Percentiles rank a stretch among this genome's conserved stretches.
phyloP scores from a whole-genome alignment of 2,113 vertebrate species.

The Otolemur garnettii region DNA sequence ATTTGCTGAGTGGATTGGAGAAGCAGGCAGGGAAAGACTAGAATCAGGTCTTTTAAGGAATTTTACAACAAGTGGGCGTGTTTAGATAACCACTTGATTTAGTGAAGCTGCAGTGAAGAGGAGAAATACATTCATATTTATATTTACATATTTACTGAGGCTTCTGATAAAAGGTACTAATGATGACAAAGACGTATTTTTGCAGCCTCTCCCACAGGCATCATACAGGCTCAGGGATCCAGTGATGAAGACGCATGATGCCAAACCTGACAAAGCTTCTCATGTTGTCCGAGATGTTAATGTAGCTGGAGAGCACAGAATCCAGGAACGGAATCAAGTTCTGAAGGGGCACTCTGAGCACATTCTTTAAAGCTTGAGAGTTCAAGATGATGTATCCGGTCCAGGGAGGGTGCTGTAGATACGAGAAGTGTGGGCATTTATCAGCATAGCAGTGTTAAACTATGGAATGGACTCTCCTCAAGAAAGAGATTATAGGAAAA shows the following conservation, averaged over 20 bases:
- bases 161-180: neutral
- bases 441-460: neutral
- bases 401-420: neutral
- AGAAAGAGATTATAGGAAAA: neutral
- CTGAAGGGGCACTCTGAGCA: neutral
- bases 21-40: neutral
- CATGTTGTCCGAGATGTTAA: constrained; percentile 33
- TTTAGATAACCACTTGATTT: neutral
- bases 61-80: neutral
- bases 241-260: neutral
- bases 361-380: constrained; percentile 24
- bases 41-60: neutral
- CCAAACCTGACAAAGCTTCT: neutral
- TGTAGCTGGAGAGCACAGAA: neutral
- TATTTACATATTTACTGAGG: neutral
- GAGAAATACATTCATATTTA: neutral
- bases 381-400: neutral
- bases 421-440: neutral
- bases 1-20: constrained; percentile 7
- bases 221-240: neutral
- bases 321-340: neutral
- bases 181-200: neutral
- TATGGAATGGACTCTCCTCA: neutral
- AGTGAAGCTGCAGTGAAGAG: neutral
- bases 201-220: neutral